These are phyloP conservation scores for Caligus rogercresseyi DNA, from an alignment of 1,140 invertebrate species.

Conservation along the genomic window DNA sequence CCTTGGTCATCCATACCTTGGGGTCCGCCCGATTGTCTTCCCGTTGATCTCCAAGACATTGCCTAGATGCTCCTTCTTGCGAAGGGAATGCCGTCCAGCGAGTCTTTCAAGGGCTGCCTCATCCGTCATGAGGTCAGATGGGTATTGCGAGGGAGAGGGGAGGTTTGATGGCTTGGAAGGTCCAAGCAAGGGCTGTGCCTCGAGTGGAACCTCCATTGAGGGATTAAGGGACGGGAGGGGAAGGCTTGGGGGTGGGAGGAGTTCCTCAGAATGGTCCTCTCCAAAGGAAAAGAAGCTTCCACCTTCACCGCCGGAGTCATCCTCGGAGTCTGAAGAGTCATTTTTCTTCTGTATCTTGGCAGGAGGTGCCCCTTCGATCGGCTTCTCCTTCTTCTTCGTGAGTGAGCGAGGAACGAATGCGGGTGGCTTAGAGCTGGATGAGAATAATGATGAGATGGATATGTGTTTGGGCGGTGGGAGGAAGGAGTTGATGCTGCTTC, in stretches of 20 bases:
- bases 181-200: not conserved
- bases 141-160: not conserved
- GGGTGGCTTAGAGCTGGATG: not conserved
- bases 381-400: not conserved
- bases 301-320: not conserved
- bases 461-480: not conserved
- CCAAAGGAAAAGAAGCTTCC: not conserved
- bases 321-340: not conserved
- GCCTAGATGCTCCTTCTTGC: not conserved
- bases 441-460: not conserved
- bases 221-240: not conserved
- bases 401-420: not conserved
- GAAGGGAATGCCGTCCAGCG: not conserved
- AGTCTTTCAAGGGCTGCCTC: constrained; percentile 3
- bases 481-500: not conserved
- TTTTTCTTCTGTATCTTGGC: not conserved
- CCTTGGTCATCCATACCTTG: not conserved
- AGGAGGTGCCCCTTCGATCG: not conserved
- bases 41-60: constrained; percentile 4
- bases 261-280: not conserved
- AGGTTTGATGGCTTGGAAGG: not conserved
- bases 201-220: not conserved
- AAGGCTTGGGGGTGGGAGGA: not conserved
- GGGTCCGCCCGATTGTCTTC: not conserved
- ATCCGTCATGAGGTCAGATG: constrained; percentile 3